A percentile compares a stretch with the other conserved stretches of the same genome.
phyloP scores from a whole-genome alignment of 92 coral and sea anemone genomes.

The Pocillopora grandis region DNA sequence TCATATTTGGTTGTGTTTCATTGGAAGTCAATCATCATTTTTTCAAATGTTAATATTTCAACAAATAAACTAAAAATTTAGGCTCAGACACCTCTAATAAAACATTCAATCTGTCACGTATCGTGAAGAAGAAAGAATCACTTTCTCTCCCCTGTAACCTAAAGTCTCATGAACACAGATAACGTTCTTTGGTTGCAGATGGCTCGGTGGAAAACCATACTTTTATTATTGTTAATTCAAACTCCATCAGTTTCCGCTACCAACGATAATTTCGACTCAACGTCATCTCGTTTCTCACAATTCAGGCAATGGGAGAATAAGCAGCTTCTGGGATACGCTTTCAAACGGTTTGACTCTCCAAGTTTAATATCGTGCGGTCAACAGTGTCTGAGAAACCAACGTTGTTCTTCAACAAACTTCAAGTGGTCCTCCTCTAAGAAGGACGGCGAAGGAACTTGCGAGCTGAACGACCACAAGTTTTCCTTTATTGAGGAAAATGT shows the following conservation, averaged over 20 bases:
- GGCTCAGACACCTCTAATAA: too few relatives aligned
- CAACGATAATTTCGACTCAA: neutral
- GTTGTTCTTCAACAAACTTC: neutral
- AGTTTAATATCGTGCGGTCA: neutral
- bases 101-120: too few relatives aligned
- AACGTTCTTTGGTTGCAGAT: too few relatives aligned
- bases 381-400: neutral
- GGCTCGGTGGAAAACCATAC: neutral
- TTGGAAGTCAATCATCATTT: too few relatives aligned
- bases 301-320: neutral
- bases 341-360: neutral
- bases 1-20: too few relatives aligned
- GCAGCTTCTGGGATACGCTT: neutral
- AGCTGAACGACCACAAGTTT: neutral
- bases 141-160: too few relatives aligned
- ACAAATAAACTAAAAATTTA: too few relatives aligned
- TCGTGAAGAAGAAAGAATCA: too few relatives aligned
- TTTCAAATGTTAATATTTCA: too few relatives aligned
- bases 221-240: neutral
- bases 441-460: slow-evolving; percentile 7
- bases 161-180: too few relatives aligned
- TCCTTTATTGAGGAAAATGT: neutral
- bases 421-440: neutral
- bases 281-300: neutral
- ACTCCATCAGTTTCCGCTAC: neutral